Conservation (phyloP, 2,888 invertebrate genomes). For the Apamea epomidion region DNA sequence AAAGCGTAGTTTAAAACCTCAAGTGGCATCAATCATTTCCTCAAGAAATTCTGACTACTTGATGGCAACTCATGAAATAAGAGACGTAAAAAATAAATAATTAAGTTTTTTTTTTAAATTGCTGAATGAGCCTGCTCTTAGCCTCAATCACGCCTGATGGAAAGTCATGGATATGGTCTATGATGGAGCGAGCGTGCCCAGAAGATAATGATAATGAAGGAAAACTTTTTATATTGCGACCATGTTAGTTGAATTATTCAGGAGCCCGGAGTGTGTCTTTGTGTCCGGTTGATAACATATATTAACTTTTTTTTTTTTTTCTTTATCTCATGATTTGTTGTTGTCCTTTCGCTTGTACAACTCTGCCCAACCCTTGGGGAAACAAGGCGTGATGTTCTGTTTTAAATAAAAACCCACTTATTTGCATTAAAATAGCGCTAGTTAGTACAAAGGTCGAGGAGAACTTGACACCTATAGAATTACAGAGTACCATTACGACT, state of each 20-base stretch:
- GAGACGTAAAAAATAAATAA: background rate
- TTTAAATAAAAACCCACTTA: background rate
- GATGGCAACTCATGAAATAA: background rate
- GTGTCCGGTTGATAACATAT: background rate
- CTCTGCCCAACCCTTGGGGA: background rate
- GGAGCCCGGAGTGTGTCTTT: background rate
- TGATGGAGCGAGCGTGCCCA: background rate
- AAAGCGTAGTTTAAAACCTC: background rate
- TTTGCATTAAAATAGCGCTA: constrained; percentile 13
- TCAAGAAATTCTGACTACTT: constrained; percentile 1
- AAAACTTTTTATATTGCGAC: background rate
- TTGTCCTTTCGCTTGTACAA: too few species aligned
- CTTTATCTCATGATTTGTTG: too few species aligned
- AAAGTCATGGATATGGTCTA: background rate
- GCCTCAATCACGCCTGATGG: background rate
- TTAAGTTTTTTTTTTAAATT: background rate
- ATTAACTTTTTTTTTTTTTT: too few species aligned
- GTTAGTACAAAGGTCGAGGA: constrained; percentile 42
- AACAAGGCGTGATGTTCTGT: background rate
- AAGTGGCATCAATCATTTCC: constrained; percentile 6
- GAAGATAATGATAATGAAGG: background rate
- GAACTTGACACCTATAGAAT: constrained; percentile 42
- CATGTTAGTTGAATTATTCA: background rate
- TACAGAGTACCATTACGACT: constrained; percentile 37
- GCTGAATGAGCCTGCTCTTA: background rate